phyloP scores from a whole-genome alignment of 1,140 invertebrate genomes.

The Meloidogyne chitwoodi region DNA sequence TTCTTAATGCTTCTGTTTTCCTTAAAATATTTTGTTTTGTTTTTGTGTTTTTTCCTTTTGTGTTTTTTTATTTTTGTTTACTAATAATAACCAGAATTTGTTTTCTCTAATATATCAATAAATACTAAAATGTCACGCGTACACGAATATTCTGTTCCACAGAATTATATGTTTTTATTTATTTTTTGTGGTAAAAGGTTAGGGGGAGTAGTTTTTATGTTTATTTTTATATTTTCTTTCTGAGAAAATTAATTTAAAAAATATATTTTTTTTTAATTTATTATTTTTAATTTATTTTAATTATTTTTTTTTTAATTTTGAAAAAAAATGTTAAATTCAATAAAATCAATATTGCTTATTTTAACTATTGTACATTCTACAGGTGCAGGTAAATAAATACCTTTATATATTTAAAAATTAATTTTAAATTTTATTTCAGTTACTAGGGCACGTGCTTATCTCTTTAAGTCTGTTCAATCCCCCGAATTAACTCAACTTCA shows the following conservation, averaged over 20 bases:
- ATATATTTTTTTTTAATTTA: not conserved
- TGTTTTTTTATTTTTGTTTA: not conserved
- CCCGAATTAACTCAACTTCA: not conserved
- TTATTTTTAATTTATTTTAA: too few relatives aligned
- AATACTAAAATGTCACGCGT: not conserved
- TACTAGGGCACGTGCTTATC: constrained; percentile 3
- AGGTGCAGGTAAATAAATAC: not conserved
- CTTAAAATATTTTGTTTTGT: not conserved
- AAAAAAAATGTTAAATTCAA: not conserved
- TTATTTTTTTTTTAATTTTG: not conserved
- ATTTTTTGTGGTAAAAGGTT: not conserved
- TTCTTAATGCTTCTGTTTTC: not conserved
- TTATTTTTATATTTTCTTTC: not conserved
- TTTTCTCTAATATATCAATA: not conserved
- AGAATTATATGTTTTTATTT: not conserved
- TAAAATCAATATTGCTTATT: not conserved
- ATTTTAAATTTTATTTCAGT: constrained; percentile 12
- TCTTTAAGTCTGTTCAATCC: constrained; percentile 5
- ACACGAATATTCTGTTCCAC: not conserved
- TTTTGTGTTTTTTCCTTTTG: not conserved
- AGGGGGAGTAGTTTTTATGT: not conserved
- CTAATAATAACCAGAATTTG: not conserved
- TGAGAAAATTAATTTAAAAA: not conserved
- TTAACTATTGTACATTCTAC: not conserved
- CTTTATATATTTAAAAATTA: too few relatives aligned